phyloP scores from a whole-genome alignment of 2,888 invertebrate genomes.

The Cephus pulcher region DNA sequence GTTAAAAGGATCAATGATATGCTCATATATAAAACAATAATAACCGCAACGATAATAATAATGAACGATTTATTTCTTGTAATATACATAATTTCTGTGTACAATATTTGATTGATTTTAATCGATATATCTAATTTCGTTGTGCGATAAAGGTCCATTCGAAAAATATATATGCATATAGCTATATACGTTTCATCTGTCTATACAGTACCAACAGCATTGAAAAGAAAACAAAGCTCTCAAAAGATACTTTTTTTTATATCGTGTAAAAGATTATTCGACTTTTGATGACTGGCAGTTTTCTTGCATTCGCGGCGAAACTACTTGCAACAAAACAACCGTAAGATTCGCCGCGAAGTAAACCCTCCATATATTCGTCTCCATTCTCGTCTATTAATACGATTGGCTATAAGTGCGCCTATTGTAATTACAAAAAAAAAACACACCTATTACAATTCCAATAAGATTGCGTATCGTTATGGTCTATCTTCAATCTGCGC shows the following conservation, averaged over 20 bases:
- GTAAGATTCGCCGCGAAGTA: conserved; percentile 36
- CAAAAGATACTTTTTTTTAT: neutral
- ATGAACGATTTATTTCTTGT: conserved; percentile 38
- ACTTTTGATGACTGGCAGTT: conserved; percentile 1
- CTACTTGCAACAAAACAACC: conserved; percentile 50
- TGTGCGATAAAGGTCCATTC: neutral
- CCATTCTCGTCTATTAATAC: neutral
- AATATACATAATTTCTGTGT: conserved; percentile 37
- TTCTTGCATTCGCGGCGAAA: conserved; percentile 24
- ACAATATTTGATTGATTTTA: neutral
- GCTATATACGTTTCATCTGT: neutral
- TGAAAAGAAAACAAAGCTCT: neutral
- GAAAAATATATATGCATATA: neutral
- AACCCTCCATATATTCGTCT: neutral
- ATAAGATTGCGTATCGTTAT: neutral
- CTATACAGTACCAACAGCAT: neutral
- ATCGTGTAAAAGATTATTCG: neutral
- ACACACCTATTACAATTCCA: neutral
- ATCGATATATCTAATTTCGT: neutral
- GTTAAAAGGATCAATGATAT: neutral
- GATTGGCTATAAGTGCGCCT: neutral
- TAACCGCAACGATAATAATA: conserved; percentile 19
- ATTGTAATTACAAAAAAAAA: neutral
- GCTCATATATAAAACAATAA: conserved; percentile 18
- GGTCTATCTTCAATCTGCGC: neutral